Percentiles rank a stretch among this genome's conserved stretches.
Conservation (phyloP, 2,113 vertebrate species). For the Gasterosteus nipponicus region DNA sequence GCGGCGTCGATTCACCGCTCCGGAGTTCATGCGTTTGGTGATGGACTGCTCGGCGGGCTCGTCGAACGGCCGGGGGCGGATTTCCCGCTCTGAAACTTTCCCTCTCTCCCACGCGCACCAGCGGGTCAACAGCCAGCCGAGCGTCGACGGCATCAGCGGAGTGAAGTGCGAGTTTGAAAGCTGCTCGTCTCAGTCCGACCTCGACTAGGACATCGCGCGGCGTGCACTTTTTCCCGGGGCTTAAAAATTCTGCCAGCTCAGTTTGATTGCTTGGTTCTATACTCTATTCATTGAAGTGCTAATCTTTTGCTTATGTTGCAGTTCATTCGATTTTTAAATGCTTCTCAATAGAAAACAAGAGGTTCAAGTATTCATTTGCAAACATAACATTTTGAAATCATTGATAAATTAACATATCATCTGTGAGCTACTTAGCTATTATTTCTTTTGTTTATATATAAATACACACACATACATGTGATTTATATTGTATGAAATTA, state of each 20-base stretch:
- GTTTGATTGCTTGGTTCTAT: slow-evolving; percentile 5
- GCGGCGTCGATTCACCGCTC: slow-evolving; percentile 82
- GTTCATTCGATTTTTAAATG: slow-evolving; percentile 35
- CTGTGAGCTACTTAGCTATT: slow-evolving; percentile 29
- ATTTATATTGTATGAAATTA: slow-evolving; percentile 50
- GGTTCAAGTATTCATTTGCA: slow-evolving; percentile 31
- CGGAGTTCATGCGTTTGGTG: slow-evolving; percentile 82
- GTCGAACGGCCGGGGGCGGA: slow-evolving; percentile 68
- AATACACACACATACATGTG: background rate
- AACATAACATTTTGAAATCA: slow-evolving; percentile 38
- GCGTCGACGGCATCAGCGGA: slow-evolving; percentile 83
- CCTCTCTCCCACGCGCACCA: slow-evolving; percentile 78
- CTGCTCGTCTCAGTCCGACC: slow-evolving; percentile 62
- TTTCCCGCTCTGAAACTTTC: slow-evolving; percentile 83
- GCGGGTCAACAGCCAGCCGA: slow-evolving; percentile 82
- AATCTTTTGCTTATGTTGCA: slow-evolving; percentile 36
- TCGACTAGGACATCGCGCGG: slow-evolving; percentile 48
- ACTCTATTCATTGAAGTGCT: slow-evolving; percentile 19
- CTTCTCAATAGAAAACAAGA: background rate
- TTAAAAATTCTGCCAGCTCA: slow-evolving; percentile 27
- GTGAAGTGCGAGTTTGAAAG: slow-evolving; percentile 84
- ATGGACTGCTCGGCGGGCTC: slow-evolving; percentile 74
- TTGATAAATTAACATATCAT: slow-evolving; percentile 23
- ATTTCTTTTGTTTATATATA: slow-evolving; percentile 40
- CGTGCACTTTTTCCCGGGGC: background rate